Conservation (phyloP, 2,888 invertebrate species). For the Blomia tropicalis region DNA sequence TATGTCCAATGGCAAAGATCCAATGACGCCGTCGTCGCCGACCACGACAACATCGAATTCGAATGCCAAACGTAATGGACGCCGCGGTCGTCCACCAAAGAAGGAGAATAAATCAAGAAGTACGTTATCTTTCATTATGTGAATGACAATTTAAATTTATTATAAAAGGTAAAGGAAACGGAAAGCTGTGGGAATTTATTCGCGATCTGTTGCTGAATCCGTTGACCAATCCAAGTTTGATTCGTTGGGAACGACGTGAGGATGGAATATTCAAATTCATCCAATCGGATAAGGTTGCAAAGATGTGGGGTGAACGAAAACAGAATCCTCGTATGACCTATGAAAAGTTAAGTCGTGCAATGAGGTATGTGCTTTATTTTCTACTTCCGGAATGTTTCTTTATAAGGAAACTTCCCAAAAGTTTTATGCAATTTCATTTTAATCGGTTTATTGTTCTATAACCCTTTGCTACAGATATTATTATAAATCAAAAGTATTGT, state of each 20-base stretch:
- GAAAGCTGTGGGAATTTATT: constrained; percentile 63
- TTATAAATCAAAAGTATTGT: constrained; percentile 56
- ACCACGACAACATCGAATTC: no score
- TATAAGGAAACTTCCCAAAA: no score
- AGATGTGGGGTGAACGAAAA: constrained; percentile 69
- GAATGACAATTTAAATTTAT: constrained; percentile 3
- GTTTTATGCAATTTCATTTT: constrained; percentile 20
- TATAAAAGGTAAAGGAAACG: constrained; percentile 36
- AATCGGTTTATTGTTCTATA: constrained; percentile 1
- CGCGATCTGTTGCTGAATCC: constrained; percentile 59
- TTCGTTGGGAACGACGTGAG: constrained; percentile 70
- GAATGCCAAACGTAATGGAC: constrained; percentile 20
- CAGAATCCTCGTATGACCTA: constrained; percentile 78
- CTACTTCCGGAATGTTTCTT: no score
- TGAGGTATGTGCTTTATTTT: constrained; percentile 48
- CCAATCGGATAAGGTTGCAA: constrained; percentile 66
- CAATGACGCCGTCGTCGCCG: neutral
- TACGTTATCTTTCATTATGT: constrained; percentile 27
- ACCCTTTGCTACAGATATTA: constrained; percentile 47
- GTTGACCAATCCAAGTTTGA: constrained; percentile 58
- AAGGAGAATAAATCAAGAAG: constrained; percentile 29
- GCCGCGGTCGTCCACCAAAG: constrained; percentile 30
- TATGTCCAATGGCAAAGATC: neutral
- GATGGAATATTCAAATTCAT: constrained; percentile 73
- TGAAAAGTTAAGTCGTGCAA: constrained; percentile 75